Evolutionary conservation across 2,888 invertebrate genomes (phyloP).

Genomic region (Netelia fuscicornis): DNA sequence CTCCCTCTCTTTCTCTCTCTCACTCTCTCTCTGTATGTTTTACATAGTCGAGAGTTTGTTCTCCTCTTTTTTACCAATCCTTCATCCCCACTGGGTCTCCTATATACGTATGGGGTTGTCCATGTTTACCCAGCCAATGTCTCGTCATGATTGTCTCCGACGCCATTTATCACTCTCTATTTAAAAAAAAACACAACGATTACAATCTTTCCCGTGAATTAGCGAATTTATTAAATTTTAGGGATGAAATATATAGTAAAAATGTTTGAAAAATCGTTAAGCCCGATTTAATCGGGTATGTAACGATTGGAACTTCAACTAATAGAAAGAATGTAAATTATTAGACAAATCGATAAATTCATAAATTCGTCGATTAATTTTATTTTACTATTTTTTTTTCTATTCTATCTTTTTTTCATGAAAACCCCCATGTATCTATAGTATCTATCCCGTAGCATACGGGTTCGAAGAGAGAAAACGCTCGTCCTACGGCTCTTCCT

Average conservation of each 20-base stretch:
- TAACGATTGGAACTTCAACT: no score
- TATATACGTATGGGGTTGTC: not conserved
- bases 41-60: conserved; percentile 78
- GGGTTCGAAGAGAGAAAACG: conserved; percentile 42
- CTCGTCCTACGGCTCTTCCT: conserved; percentile 54
- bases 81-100: conserved; percentile 56
- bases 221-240: no score
- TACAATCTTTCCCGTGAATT: no score
- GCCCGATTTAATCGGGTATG: no score
- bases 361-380: no score
- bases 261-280: no score
- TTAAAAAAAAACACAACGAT: no score
- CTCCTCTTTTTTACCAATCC: conserved; percentile 72
- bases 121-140: not conserved
- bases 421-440: not conserved
- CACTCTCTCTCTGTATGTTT: conserved; percentile 72
- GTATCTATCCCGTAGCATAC: not conserved
- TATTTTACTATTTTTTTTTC: no score
- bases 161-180: not conserved
- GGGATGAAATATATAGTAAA: no score
- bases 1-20: not conserved
- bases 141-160: not conserved
- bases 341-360: no score
- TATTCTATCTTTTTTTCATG: not conserved
- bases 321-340: no score